Conservation (phyloP, 2,113 vertebrate species). For the Salvelinus sp. region DNA sequence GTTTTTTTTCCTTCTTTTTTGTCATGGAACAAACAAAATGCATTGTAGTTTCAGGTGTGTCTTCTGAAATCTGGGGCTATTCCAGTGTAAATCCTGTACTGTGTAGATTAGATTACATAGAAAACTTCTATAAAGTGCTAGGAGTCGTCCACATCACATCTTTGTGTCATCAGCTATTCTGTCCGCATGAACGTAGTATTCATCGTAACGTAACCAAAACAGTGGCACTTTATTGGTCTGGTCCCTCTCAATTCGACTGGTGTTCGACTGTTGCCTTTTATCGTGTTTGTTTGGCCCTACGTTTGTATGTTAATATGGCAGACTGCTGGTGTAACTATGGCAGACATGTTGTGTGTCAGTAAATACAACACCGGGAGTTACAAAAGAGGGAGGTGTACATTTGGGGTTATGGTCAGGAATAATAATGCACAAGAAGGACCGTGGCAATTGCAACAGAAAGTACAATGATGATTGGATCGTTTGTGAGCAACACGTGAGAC, state of each 20-base stretch:
- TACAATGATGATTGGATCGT: too few species aligned
- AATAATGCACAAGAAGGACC: too few species aligned
- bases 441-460: too few species aligned
- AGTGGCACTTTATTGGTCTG: neutral
- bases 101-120: neutral
- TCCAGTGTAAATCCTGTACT: neutral
- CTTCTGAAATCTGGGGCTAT: neutral
- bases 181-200: neutral
- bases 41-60: neutral
- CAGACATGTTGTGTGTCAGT: too few species aligned
- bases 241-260: neutral
- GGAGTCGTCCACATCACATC: neutral
- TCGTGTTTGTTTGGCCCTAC: too few species aligned
- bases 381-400: too few species aligned
- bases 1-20: constrained; percentile 46
- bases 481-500: too few species aligned
- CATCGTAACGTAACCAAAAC: neutral
- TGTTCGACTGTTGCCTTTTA: too few species aligned
- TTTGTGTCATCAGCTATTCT: neutral
- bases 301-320: too few species aligned
- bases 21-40: constrained; percentile 6
- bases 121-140: neutral
- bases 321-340: too few species aligned
- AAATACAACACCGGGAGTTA: too few species aligned
- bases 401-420: too few species aligned